phyloP scores from a whole-genome alignment of 2,888 invertebrate genomes.

The Alcis repandata region DNA sequence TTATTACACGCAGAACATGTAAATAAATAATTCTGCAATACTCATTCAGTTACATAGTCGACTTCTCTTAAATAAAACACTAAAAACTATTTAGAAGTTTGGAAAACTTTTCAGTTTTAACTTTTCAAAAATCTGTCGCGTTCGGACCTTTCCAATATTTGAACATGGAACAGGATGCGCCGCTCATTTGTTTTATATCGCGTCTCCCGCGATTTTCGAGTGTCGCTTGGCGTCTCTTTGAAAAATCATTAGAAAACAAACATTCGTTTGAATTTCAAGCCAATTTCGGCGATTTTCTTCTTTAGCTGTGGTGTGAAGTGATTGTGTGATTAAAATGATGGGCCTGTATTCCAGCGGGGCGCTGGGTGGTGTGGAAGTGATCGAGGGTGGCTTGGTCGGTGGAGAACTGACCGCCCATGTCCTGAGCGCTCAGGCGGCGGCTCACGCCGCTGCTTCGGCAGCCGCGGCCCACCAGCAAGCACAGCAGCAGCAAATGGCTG shows the following conservation, averaged over 20 bases:
- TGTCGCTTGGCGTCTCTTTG: constrained; percentile 10
- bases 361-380: constrained; percentile 82
- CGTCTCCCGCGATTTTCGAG: constrained; percentile 32
- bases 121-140: constrained; percentile 1
- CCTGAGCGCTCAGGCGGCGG: constrained; percentile 82
- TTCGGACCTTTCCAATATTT: constrained; percentile 7
- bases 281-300: constrained; percentile 40
- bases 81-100: neutral
- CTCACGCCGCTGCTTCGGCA: constrained; percentile 79
- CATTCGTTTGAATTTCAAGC: neutral
- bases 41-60: neutral
- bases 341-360: constrained; percentile 86
- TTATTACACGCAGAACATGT: neutral
- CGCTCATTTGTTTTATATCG: constrained; percentile 31
- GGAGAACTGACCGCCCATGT: constrained; percentile 80
- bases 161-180: constrained; percentile 37
- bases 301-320: constrained; percentile 41
- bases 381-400: constrained; percentile 77
- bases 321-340: constrained; percentile 75
- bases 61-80: too few relatives aligned
- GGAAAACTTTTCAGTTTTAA: neutral
- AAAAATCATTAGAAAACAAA: constrained; percentile 3
- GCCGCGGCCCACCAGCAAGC: constrained; percentile 75
- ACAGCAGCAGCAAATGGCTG: constrained; percentile 76
- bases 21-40: neutral